Base-by-base conservation (phyloP, 2,113 vertebrate species). In the Sitta europaea region DNA sequence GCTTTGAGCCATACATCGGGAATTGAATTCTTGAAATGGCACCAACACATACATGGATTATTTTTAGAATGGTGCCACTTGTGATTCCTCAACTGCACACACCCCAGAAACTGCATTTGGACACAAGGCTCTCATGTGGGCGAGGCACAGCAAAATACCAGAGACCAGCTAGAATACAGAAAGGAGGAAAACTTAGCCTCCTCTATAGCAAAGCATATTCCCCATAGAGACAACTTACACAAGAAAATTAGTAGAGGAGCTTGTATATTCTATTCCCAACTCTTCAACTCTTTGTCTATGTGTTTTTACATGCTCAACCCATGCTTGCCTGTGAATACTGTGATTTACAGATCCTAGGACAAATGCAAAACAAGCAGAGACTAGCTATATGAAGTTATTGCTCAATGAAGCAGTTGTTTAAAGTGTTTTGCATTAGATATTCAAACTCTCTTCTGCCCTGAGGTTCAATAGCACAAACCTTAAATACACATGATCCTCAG, bases 341-440 rank as follows among this genome's bases (percentile, higher is more conserved):
- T 47, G 90, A 93, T 92, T 85, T 95, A 92, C 92, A 97, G 76
- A 92, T 91, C 71, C 67, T 65, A 91, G 73, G 95, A 96, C 88
- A 91, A 97, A 96, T 72, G 72, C 71, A 96, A 97, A 97, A 96
- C 98, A 97, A 97, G 97, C 96, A 97, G 48, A 84, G 97, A 98
- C 98, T 97, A 89, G 98, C 81, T 90, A 57, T 33, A 31, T 25
- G 28, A 92, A 92, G 57, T 59, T 94, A 79, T 59, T 86, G 92
- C 87, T 92, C 87, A 93, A 63, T 82, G 72, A 96, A 92, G 80
- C 68, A 91, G 66, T 72, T 82, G 74, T 92, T 94, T 80, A 71
- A 97, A 92, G 75, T 81, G 80, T 95, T 73, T 95, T 94, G 92
- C 75, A 93, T 96, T 88, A 95, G 94, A 95, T 92, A 94, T 66